phyloP scores from a whole-genome alignment of 1,140 invertebrate genomes.

The Homarus americanus region DNA sequence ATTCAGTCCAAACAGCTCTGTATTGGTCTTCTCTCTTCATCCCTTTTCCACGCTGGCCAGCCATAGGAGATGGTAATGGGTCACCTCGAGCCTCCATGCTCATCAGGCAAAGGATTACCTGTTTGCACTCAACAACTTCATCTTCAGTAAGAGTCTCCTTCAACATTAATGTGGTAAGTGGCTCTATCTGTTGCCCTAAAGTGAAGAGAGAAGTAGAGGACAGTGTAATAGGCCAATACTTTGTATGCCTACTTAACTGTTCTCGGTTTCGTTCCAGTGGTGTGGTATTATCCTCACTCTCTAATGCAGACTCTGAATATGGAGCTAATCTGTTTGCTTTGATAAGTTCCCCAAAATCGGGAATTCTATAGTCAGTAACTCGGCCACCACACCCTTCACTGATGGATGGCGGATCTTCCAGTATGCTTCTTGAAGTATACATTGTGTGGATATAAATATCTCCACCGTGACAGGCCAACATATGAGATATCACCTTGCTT shows the following conservation, averaged over 20 bases:
- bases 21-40: slow-evolving; percentile 90
- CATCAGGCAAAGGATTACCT: slow-evolving; percentile 90
- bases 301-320: slow-evolving; percentile 50
- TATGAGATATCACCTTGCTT: slow-evolving; percentile 93
- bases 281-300: slow-evolving; percentile 80
- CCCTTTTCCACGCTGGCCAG: slow-evolving; percentile 79
- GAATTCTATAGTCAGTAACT: slow-evolving; percentile 91
- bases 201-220: slow-evolving; percentile 94
- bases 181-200: slow-evolving; percentile 80
- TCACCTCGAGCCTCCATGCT: slow-evolving; percentile 91
- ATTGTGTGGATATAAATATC: slow-evolving; percentile 98
- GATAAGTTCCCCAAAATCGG: slow-evolving; percentile 95
- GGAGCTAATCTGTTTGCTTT: slow-evolving; percentile 90
- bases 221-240: slow-evolving; percentile 96
- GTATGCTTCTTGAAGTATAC: slow-evolving; percentile 88
- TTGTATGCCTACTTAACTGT: slow-evolving; percentile 86
- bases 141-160: slow-evolving; percentile 91
- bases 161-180: slow-evolving; percentile 71
- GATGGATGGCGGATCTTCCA: slow-evolving; percentile 97
- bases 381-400: slow-evolving; percentile 95
- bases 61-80: slow-evolving; percentile 84
- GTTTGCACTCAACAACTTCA: slow-evolving; percentile 92
- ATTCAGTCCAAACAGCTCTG: slow-evolving; percentile 91
- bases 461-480: slow-evolving; percentile 94
- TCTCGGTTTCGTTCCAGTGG: slow-evolving; percentile 81